phyloP scores from a whole-genome alignment of 2,113 vertebrate genomes.

The Petromus typicus region DNA sequence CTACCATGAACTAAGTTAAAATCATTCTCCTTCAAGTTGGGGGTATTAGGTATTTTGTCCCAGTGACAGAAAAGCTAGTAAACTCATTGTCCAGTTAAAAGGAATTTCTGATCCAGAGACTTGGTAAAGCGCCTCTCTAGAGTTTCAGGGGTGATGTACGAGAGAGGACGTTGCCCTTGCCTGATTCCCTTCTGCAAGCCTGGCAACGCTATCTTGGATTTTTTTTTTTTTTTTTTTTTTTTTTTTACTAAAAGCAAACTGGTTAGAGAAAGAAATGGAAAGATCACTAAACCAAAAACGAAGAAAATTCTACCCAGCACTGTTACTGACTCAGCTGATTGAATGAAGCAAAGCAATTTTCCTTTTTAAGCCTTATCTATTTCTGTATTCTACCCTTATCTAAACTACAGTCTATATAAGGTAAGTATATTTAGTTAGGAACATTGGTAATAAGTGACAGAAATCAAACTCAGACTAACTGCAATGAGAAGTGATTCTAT shows the following conservation, averaged over 20 bases:
- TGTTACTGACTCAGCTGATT: constrained; percentile 60
- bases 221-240: constrained; percentile 35
- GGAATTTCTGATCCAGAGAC: neutral
- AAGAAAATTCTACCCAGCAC: constrained; percentile 38
- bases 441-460: constrained; percentile 48
- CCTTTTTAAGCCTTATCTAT: constrained; percentile 63
- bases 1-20: neutral
- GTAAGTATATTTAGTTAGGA: constrained; percentile 57
- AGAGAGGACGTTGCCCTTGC: neutral
- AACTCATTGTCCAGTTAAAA: constrained; percentile 9
- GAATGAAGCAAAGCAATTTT: constrained; percentile 49
- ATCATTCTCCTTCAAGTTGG: neutral
- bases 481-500: constrained; percentile 13
- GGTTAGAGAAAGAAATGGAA: neutral
- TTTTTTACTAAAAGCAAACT: constrained; percentile 41
- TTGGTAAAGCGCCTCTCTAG: neutral
- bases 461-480: constrained; percentile 56
- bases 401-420: neutral
- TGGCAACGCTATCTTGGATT: neutral
- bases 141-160: neutral
- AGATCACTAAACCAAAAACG: constrained; percentile 55
- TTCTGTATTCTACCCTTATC: constrained; percentile 47
- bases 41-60: neutral
- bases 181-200: neutral
- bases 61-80: neutral